Conservation (phyloP, 2,888 invertebrate species). For the Tiliacea aurago region DNA sequence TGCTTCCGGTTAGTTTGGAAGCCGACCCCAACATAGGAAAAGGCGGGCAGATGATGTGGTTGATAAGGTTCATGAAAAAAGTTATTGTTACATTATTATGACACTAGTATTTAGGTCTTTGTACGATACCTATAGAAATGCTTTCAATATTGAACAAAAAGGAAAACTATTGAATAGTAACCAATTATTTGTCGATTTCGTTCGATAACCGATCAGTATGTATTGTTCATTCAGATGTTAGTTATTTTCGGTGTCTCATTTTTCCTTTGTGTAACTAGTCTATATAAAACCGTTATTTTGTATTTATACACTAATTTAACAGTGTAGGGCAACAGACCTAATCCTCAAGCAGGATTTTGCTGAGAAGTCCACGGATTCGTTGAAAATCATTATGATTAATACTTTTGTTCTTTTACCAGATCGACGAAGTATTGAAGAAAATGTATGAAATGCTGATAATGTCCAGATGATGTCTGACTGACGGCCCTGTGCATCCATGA, state of each 20-base stretch:
- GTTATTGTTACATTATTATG: background rate
- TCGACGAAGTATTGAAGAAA: constrained; percentile 12
- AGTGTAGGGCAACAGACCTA: background rate
- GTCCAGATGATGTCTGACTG: constrained; percentile 64
- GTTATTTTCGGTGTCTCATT: constrained; percentile 25
- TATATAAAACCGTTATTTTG: constrained; percentile 1
- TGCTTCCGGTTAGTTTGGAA: too few relatives aligned
- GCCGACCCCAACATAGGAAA: too few relatives aligned
- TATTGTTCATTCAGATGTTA: constrained; percentile 33
- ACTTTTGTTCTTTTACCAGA: constrained; percentile 11
- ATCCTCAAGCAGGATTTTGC: background rate
- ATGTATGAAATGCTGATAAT: constrained; percentile 37
- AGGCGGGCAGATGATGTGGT: too few relatives aligned
- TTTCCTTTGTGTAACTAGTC: constrained; percentile 7
- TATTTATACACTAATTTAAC: background rate
- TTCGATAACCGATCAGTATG: constrained; percentile 44
- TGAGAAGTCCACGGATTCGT: background rate
- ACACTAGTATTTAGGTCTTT: background rate
- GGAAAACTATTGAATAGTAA: constrained; percentile 18
- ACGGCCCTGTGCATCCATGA: constrained; percentile 63
- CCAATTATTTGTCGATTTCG: constrained; percentile 55
- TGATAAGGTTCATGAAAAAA: background rate
- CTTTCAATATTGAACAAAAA: constrained; percentile 19
- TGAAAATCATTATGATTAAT: background rate
- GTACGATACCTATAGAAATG: background rate